Conservation (phyloP, 2,113 vertebrate genomes). For the Eolophus roseicapilla region DNA sequence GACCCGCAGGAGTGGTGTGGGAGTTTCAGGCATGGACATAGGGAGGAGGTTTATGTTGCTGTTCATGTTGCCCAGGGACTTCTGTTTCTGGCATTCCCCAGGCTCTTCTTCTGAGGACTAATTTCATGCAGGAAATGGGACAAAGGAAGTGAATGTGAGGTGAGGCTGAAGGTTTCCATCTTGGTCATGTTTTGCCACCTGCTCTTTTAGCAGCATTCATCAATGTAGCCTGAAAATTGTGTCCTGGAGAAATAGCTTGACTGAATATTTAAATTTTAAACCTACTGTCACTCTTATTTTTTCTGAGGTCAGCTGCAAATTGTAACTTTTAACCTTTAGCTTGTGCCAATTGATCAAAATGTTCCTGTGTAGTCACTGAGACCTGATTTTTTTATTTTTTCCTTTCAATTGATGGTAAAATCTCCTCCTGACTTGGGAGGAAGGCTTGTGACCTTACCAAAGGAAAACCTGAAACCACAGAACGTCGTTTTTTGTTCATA, state of each 20-base stretch:
- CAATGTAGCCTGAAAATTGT: neutral
- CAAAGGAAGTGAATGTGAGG: neutral
- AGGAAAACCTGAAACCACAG: neutral
- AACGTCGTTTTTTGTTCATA: neutral
- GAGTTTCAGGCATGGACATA: neutral
- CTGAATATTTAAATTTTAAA: neutral
- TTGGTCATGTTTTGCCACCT: fast-evolving
- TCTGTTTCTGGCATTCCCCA: neutral
- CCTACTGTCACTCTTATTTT: neutral
- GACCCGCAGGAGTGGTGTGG: neutral
- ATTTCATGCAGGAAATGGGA: neutral
- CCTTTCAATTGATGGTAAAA: neutral
- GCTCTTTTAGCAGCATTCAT: neutral
- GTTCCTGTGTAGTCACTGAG: neutral
- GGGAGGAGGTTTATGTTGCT: neutral
- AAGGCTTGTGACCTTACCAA: neutral
- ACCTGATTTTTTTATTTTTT: neutral
- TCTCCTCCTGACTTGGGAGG: neutral
- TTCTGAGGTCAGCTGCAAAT: neutral
- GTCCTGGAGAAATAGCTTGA: neutral
- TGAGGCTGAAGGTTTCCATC: neutral
- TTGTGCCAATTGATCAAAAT: neutral
- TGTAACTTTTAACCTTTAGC: constrained; percentile 8
- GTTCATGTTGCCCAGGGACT: neutral
- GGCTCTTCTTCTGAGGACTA: neutral